Percentiles rank a stretch among this genome's conserved stretches.
phyloP scores from a whole-genome alignment of 2,797 vertebrate species.

The Lutjanus argentimaculatus region DNA sequence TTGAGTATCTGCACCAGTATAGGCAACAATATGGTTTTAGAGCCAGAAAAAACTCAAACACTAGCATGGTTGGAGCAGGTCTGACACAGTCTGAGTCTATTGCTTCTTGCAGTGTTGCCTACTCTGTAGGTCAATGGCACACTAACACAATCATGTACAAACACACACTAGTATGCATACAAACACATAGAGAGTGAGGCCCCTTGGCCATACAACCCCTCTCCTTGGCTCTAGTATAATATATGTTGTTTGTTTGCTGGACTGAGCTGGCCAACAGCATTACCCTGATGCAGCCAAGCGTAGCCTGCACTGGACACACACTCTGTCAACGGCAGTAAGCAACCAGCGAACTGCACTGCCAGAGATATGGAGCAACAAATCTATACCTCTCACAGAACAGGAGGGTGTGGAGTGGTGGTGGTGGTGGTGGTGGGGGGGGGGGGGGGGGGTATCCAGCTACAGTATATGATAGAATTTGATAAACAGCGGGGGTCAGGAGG shows the following conservation, averaged over 20 bases:
- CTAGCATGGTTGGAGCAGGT: conserved; percentile 37
- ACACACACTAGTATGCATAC: conserved; percentile 38
- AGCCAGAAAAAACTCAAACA: too few species aligned
- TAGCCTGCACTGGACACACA: conserved; percentile 66
- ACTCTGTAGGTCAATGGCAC: conserved; percentile 50
- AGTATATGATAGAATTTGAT: conserved; percentile 55
- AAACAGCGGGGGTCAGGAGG: conserved; percentile 63
- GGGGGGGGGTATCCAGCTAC: too few species aligned
- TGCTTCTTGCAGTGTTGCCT: conserved; percentile 26
- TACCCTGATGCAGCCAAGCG: conserved; percentile 70
- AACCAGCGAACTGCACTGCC: conserved; percentile 60
- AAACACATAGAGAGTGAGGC: conserved; percentile 33
- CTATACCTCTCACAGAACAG: conserved; percentile 63
- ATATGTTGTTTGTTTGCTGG: conserved; percentile 71
- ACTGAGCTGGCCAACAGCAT: conserved; percentile 64
- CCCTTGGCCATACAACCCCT: conserved; percentile 48
- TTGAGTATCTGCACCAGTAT: too few species aligned
- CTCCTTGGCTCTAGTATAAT: conserved; percentile 52
- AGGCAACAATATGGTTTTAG: too few species aligned
- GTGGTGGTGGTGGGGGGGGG: too few species aligned
- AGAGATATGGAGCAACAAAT: conserved; percentile 75
- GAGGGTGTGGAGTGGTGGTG: conserved; percentile 24
- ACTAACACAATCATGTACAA: conserved; percentile 37
- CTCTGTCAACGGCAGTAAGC: conserved; percentile 71
- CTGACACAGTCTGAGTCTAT: conserved; percentile 33